Percentiles rank a stretch among this genome's conserved stretches.
These are phyloP conservation scores for Salvator merianae DNA, from an alignment of 2,113 vertebrate genomes.

Conservation along the genomic window DNA sequence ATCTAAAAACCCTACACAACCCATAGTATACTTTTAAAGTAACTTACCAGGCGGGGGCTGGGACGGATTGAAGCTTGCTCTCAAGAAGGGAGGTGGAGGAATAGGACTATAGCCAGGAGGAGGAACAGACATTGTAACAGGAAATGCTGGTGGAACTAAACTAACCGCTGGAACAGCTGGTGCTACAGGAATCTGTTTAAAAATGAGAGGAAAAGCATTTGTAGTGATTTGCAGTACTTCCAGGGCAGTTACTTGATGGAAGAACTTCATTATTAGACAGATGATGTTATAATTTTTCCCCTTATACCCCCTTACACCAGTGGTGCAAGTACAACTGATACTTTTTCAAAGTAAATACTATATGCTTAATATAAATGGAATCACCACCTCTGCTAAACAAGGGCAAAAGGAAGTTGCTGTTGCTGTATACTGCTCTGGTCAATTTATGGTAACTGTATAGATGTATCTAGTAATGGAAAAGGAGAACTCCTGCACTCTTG, in stretches of 20 bases:
- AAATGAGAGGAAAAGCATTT: constrained; percentile 40
- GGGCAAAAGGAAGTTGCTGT: too few species aligned
- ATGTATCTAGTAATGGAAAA: too few species aligned
- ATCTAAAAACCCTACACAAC: too few species aligned
- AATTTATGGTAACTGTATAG: too few species aligned
- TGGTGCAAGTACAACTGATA: too few species aligned
- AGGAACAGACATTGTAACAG: constrained; percentile 93
- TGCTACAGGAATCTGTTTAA: constrained; percentile 88
- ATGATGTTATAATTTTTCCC: neutral
- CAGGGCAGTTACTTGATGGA: constrained; percentile 2
- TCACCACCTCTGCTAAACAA: too few species aligned
- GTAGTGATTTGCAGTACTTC: constrained; percentile 27
- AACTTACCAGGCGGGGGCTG: constrained; percentile 94
- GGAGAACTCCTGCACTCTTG: too few species aligned
- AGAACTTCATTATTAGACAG: neutral
- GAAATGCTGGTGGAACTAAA: constrained; percentile 91
- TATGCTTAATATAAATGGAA: too few species aligned
- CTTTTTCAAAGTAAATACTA: too few species aligned
- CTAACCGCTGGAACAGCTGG: constrained; percentile 90
- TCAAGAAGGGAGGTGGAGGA: constrained; percentile 90
- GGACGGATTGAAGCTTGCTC: constrained; percentile 90
- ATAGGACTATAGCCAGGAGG: constrained; percentile 90
- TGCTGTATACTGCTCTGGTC: too few species aligned
- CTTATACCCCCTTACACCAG: too few species aligned
- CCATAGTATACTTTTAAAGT: neutral